Evolutionary conservation across 2,888 invertebrate genomes (phyloP).

Genomic region (Drosophila fungiperda): DNA sequence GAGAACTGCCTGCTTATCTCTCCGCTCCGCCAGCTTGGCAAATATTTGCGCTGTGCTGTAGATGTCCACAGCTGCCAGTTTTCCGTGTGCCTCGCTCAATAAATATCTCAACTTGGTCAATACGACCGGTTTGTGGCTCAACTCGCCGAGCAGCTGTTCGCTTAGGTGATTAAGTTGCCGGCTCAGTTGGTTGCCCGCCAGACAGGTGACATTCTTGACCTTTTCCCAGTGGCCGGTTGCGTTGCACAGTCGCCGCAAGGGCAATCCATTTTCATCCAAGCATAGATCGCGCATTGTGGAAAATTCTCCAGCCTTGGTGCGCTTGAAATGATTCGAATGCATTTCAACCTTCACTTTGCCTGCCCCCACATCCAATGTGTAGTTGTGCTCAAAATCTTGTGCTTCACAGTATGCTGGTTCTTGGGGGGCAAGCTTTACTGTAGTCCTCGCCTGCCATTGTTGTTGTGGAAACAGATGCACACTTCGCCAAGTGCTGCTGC

Average conservation of each 20-base stretch:
- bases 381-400: slow-evolving; percentile 48
- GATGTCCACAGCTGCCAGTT: slow-evolving; percentile 52
- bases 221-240: slow-evolving; percentile 86
- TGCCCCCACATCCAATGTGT: slow-evolving; percentile 8
- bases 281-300: slow-evolving; percentile 85
- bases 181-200: slow-evolving; percentile 58
- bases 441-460: slow-evolving; percentile 38
- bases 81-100: slow-evolving; percentile 41
- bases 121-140: slow-evolving; percentile 24
- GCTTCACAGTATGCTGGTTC: slow-evolving; percentile 38
- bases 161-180: slow-evolving; percentile 61
- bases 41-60: slow-evolving; percentile 53
- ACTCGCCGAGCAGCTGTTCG: slow-evolving; percentile 25
- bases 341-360: background rate
- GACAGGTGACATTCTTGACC: slow-evolving; percentile 37
- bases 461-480: slow-evolving; percentile 35
- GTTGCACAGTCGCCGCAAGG: slow-evolving; percentile 87
- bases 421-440: background rate
- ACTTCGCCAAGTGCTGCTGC: slow-evolving; percentile 37
- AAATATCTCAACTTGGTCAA: slow-evolving; percentile 46
- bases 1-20: slow-evolving; percentile 28
- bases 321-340: slow-evolving; percentile 55
- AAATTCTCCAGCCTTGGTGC: slow-evolving; percentile 85
- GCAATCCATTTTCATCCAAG: slow-evolving; percentile 87
- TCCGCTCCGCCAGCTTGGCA: slow-evolving; percentile 16